These are phyloP conservation scores for Lophotis ruficrista DNA, from an alignment of 2,113 vertebrate species.

Conservation along the genomic window DNA sequence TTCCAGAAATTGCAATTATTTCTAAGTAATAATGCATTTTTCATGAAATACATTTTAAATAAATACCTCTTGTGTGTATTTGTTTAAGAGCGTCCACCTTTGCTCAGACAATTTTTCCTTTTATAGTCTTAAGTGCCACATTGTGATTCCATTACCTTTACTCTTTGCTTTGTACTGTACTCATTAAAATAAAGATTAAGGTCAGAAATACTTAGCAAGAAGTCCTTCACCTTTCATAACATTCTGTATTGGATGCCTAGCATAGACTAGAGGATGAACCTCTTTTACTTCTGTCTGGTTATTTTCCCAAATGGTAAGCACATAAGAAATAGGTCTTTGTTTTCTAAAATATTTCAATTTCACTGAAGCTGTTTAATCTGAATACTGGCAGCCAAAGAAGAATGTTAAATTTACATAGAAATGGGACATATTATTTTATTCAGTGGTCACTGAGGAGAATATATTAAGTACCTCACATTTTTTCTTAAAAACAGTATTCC, in stretches of 20 bases:
- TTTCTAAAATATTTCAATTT: background rate
- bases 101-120: background rate
- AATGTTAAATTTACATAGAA: background rate
- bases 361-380: background rate
- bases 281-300: background rate
- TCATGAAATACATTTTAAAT: background rate
- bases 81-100: background rate
- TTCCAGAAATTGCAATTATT: background rate
- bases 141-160: background rate
- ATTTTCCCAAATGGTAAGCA: background rate
- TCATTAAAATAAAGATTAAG: background rate
- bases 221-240: background rate
- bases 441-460: background rate
- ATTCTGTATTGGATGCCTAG: background rate
- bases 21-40: background rate
- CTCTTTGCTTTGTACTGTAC: background rate
- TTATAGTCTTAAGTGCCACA: background rate
- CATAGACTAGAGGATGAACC: background rate
- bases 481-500: background rate
- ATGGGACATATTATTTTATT: background rate
- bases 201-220: background rate
- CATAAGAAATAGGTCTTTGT: background rate
- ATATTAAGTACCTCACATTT: accelerated
- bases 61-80: background rate
- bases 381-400: background rate